phyloP scores from a whole-genome alignment of 1,140 invertebrate species.

The Diorhabda elongata region DNA sequence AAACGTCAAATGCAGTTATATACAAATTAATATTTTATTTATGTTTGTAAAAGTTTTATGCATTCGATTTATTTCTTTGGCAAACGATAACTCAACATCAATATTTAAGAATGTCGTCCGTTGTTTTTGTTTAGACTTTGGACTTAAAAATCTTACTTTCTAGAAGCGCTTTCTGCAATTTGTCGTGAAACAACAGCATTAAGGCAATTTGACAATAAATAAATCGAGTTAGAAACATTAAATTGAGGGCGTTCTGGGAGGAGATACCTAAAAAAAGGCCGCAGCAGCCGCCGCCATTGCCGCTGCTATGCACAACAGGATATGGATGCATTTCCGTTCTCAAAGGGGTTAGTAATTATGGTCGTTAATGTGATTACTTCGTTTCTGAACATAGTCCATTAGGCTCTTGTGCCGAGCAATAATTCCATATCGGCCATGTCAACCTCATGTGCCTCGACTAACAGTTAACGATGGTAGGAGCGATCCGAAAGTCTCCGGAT shows the following conservation, averaged over 20 bases:
- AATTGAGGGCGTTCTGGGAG: constrained; percentile 26
- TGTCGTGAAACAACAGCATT: constrained; percentile 47
- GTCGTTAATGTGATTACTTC: constrained; percentile 48
- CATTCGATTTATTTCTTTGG: too few species aligned
- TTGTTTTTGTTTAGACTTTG: not conserved
- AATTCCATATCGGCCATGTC: constrained; percentile 38
- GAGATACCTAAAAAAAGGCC: constrained; percentile 32
- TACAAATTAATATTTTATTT: too few species aligned
- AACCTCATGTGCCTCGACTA: constrained; percentile 1
- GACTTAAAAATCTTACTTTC: constrained; percentile 14
- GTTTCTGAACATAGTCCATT: constrained; percentile 48
- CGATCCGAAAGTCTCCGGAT: not conserved
- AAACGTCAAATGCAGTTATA: too few species aligned
- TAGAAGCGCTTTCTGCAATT: constrained; percentile 40
- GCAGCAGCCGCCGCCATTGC: constrained; percentile 32
- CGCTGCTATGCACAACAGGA: constrained; percentile 43
- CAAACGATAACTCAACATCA: too few species aligned
- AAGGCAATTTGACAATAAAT: constrained; percentile 47
- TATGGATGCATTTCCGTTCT: constrained; percentile 49
- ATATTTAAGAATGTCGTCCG: too few species aligned
- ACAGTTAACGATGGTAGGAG: not conserved
- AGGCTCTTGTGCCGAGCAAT: constrained; percentile 44
- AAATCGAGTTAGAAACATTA: constrained; percentile 45
- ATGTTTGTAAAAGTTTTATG: too few species aligned
- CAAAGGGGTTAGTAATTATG: constrained; percentile 49